Evolutionary conservation across 2,797 vertebrate species (phyloP).

Genomic region (Cygnus olor): DNA sequence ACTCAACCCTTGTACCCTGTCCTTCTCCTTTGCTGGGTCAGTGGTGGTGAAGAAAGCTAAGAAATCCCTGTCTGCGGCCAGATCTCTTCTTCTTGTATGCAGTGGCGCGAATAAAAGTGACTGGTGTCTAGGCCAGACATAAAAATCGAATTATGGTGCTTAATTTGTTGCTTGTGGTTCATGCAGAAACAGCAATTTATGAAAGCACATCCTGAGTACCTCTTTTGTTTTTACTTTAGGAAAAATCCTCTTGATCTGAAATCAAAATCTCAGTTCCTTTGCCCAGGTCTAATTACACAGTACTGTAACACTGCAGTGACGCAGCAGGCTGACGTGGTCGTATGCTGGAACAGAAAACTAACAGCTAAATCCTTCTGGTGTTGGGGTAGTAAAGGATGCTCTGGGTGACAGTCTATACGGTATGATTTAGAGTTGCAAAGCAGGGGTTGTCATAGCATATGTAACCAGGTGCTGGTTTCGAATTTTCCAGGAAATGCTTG

Average conservation of each 20-base stretch:
- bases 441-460: background rate
- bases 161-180: constrained; percentile 43
- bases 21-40: background rate
- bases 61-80: constrained; percentile 2
- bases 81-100: accelerated
- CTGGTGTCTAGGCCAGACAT: constrained; percentile 37
- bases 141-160: constrained; percentile 47
- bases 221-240: constrained; percentile 5
- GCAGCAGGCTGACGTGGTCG: background rate
- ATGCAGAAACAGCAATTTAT: constrained; percentile 22
- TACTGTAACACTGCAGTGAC: accelerated
- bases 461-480: background rate
- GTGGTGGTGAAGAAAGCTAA: background rate
- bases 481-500: background rate
- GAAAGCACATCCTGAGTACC: background rate
- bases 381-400: background rate
- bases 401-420: background rate
- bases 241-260: background rate
- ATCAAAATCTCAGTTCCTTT: background rate
- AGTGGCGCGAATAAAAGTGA: background rate
- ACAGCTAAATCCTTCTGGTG: background rate
- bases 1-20: background rate
- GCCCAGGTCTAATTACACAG: background rate
- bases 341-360: background rate
- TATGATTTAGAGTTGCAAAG: background rate